phyloP scores from a whole-genome alignment of 2,888 invertebrate genomes.

The Nasonovia ribisnigri region DNA sequence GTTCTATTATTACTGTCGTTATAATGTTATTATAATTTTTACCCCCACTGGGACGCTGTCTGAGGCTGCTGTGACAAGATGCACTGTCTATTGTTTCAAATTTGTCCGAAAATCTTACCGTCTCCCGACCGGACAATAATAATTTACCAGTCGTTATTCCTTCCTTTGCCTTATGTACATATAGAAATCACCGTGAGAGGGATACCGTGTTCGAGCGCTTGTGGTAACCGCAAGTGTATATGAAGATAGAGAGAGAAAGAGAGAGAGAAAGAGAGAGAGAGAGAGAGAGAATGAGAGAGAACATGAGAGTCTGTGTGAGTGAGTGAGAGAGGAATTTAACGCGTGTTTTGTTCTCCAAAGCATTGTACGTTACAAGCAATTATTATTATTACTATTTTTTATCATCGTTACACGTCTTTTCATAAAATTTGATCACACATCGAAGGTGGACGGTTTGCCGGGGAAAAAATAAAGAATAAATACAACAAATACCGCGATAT shows the following conservation, averaged over 20 bases:
- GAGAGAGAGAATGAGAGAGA: not conserved
- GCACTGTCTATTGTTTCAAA: not conserved
- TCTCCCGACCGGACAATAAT: not conserved
- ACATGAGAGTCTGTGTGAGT: too few species aligned
- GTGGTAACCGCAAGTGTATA: not conserved
- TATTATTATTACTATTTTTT: slow-evolving; percentile 28
- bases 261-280: not conserved
- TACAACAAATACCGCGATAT: slow-evolving; percentile 59
- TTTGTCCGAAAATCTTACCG: not conserved
- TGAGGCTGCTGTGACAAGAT: not conserved
- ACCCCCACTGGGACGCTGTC: not conserved
- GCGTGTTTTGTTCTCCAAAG: not conserved
- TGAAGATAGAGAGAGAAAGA: too few species aligned
- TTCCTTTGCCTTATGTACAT: not conserved
- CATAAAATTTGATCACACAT: slow-evolving; percentile 30
- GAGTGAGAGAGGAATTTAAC: not conserved
- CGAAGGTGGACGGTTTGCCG: not conserved
- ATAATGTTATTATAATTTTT: not conserved
- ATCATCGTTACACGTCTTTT: slow-evolving; percentile 34
- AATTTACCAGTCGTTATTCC: not conserved
- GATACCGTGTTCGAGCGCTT: not conserved
- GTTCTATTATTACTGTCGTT: not conserved
- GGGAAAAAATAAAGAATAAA: slow-evolving; percentile 15
- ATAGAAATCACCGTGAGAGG: not conserved
- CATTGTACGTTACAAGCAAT: slow-evolving; percentile 47